A percentile compares a stretch with the other conserved stretches of the same genome.
phyloP scores from a whole-genome alignment of 1,140 invertebrate species.

The Tribolium castaneum region DNA sequence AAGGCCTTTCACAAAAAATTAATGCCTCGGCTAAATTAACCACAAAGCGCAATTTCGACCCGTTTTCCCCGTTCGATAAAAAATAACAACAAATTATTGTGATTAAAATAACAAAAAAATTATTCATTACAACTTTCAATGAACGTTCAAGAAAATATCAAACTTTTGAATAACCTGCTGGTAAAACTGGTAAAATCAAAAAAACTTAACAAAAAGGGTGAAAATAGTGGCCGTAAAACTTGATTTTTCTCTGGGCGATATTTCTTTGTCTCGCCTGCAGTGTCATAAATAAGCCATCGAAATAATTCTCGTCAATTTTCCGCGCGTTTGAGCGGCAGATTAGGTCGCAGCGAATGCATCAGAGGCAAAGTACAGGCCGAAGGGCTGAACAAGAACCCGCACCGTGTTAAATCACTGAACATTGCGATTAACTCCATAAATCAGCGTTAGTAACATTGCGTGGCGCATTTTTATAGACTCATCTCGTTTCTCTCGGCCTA shows the following conservation, averaged over 20 bases:
- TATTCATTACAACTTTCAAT: too few relatives aligned
- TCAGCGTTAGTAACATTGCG: conserved; percentile 43
- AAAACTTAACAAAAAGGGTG: too few relatives aligned
- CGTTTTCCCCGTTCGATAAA: too few relatives aligned
- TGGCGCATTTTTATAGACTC: conserved; percentile 45
- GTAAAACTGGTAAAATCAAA: too few relatives aligned
- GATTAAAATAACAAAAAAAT: too few relatives aligned
- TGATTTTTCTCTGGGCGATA: not conserved
- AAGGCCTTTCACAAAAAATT: not conserved
- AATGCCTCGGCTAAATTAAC: not conserved
- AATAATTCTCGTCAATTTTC: conserved; percentile 22
- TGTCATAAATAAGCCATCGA: not conserved
- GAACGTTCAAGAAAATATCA: too few relatives aligned
- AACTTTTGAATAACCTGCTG: too few relatives aligned
- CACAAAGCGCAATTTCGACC: not conserved
- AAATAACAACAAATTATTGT: too few relatives aligned
- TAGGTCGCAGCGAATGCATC: not conserved
- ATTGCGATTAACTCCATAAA: conserved; percentile 45
- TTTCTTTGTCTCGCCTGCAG: not conserved
- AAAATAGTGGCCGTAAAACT: too few relatives aligned
- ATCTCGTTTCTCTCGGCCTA: conserved; percentile 24
- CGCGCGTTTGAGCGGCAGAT: conserved; percentile 7
- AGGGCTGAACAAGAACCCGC: conserved; percentile 41
- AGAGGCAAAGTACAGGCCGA: not conserved
- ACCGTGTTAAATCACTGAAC: conserved; percentile 46